Percentiles rank a stretch among this genome's conserved stretches.
Conservation (phyloP, 92 coral and sea anemone genomes). For the Siderastrea siderea region DNA sequence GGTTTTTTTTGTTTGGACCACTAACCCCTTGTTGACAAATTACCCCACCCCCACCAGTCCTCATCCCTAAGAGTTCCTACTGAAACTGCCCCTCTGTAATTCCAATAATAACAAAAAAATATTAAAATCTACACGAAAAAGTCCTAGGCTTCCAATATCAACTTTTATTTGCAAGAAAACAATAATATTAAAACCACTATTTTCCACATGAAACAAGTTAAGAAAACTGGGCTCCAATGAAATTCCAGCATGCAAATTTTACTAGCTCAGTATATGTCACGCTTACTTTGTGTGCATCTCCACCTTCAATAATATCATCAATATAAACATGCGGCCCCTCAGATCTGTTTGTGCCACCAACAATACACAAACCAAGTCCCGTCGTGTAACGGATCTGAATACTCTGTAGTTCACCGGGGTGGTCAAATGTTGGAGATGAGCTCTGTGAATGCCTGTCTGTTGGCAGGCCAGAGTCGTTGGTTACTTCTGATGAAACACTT, state of each 20-base stretch:
- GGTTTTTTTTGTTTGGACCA: too few species aligned
- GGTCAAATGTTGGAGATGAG: conserved; percentile 91
- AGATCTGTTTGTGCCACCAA: conserved; percentile 94
- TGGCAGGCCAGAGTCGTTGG: conserved; percentile 95
- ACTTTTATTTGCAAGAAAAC: too few species aligned
- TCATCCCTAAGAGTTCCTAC: too few species aligned
- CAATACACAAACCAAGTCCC: conserved; percentile 94
- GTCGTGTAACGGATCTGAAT: conserved; percentile 74
- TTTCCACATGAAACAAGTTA: too few species aligned
- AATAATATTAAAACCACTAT: too few species aligned
- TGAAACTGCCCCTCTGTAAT: too few species aligned
- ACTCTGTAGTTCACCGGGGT: conserved; percentile 88
- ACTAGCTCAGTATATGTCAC: not conserved
- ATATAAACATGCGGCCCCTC: conserved; percentile 95
- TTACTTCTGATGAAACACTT: conserved; percentile 90
- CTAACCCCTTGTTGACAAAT: too few species aligned
- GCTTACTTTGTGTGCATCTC: conserved; percentile 88
- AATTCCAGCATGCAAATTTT: not conserved
- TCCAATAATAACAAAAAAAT: too few species aligned
- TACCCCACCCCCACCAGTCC: too few species aligned
- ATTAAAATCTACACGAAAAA: too few species aligned
- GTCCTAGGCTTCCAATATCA: too few species aligned
- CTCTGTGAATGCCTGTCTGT: conserved; percentile 88
- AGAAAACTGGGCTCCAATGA: not conserved
- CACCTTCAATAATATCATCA: conserved; percentile 91